Base-by-base conservation (phyloP, 2,113 vertebrate species). In the Jaculus jaculus region DNA sequence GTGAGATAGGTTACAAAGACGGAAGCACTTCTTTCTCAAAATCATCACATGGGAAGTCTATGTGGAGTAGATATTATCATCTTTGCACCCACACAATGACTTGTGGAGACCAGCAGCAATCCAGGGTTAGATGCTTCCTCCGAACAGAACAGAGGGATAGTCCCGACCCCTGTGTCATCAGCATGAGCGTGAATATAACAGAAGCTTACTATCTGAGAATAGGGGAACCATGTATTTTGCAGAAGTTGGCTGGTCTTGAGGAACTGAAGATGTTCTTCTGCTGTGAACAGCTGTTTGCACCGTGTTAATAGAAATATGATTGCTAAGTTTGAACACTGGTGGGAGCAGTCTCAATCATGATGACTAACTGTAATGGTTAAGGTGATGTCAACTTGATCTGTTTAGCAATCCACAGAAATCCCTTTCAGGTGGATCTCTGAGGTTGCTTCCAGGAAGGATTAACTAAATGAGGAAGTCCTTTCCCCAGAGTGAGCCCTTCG, bases 31-130 rank as follows among this genome's bases (percentile, higher is more conserved):
- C 20, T 60, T 78, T 81, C 94, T 47, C n/a, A 60, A 26, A 92
- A 69, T 80, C 72, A 65, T 17, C 95, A 34, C 26, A 69, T 3
- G 34, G 4, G 39, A 79, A 73, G 20, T 91, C 42, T 69, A 11
- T 34, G 58, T 77, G 39, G 30, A 71, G 28, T 30, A 7, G 61
- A 92, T 42, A 61, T 20, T 39, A 85, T 93, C 61, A 85, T 54
- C 4, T 32, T 72, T 34, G 20, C 16, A 54, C 51, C 9, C 39
- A 72, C n/a, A 92, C 84, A 32, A 79, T 92, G 84, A 95, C 66
- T 87, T 66, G 81, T 54, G 69, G 16, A 95, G 91, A 81, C 92
- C 92, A 91, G 42, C 77, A 73, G 15, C 32, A 42, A 37, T 42
- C 26, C 65, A 65, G 34, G 16, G 21, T 6, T 51, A 2, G n/a